Base-by-base conservation (phyloP, 2,888 invertebrate genomes). In the Mythimna ferrago region DNA sequence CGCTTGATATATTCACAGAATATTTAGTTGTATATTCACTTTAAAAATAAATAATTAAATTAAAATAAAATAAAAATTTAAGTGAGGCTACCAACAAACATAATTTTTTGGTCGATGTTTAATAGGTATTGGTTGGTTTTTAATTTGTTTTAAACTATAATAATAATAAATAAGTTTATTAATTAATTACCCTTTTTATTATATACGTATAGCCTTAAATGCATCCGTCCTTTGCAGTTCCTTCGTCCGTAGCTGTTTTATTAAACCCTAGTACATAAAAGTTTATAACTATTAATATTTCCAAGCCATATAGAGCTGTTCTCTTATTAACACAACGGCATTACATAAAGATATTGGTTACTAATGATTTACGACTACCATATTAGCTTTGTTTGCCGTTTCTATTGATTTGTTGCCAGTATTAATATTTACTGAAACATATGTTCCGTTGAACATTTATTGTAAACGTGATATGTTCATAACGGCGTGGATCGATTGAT, bases 301-400 rank as follows among this genome's bases (percentile, higher is more conserved):
- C 41, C 35, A 2, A 35, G 14, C 80, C 83, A 32, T 80, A 70
- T 80, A 70, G 3, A 70, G 83, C 0, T 11, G 19, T n/a, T 44
- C n/a, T 65, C 19, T 2, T 16, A 61, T 67, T 65, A 72, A 69
- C 14, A 82, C 65, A 51, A 79, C 66, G 26, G 35, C 41, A 65
- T 70, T 51, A 6, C 66, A 70, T 80, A 53, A 80, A 67, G 54
- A 32, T 73, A 80, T 70, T 53, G 6, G 16, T n/a, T 54, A 38
- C n/a, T 38, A 51, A 48, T 73, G 66, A 79, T 70, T 54, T 70
- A 73, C 67, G 41, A 35, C n/a, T 9, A 0, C 80, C 80, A 35
- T 80, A 62, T 73, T 6, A 0, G 83, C 32, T 9, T 57, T 26
- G 16, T 44, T 51, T 44, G 41, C 10, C 2, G 62, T 66, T 63